Evolutionary conservation across 2,888 invertebrate genomes (phyloP), one percentile per base, ranked within the genome.

Genomic region (Gibbula magus): DNA sequence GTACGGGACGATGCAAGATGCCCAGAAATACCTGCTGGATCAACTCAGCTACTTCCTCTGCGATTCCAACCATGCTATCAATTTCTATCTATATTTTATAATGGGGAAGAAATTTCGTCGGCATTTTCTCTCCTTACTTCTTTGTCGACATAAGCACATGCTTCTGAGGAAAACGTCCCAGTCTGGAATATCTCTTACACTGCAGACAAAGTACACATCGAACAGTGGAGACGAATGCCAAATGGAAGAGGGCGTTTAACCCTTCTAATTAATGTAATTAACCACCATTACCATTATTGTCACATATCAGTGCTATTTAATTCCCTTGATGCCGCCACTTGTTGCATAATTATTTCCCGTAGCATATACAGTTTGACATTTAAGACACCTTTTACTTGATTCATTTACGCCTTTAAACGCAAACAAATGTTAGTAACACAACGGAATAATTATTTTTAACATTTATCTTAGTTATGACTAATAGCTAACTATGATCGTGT

Each of bases 11-110:
- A 74, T 74, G 18, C 77, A 56, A 8, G 77, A 78, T 56, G 85
- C 80, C 20, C 54, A 76, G 52, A 85, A 83, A n/a, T 81, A 78
- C 73, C 83, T 85, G 8, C 51, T 77, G n/a, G 53, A 76, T 29
- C 85, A 85, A 74, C 20, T 83, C 10, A 78, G 83, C 13, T 85
- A 54, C 29, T 75, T 85, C 13, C 56, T 83, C 22, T 82, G 81
- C 75, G 85, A 85, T 75, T 80, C 83, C 10, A 85, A 80, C n/a
- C 85, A 85, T 66, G 85, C 85, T 8, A 78, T 85, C 35, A 85
- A 85, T 54, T 70, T 70, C 70, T 70, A 70, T 70, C 35, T 70
- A n/a, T 70, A 70, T 39, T 70, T 70, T 35, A 70, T 83, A 7
- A 83, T 80, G 16, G 83, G 83, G 4, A 77, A 80, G n/a, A 82